Conservation (phyloP, 2,888 invertebrate species). For the Ectemnius continuus region DNA sequence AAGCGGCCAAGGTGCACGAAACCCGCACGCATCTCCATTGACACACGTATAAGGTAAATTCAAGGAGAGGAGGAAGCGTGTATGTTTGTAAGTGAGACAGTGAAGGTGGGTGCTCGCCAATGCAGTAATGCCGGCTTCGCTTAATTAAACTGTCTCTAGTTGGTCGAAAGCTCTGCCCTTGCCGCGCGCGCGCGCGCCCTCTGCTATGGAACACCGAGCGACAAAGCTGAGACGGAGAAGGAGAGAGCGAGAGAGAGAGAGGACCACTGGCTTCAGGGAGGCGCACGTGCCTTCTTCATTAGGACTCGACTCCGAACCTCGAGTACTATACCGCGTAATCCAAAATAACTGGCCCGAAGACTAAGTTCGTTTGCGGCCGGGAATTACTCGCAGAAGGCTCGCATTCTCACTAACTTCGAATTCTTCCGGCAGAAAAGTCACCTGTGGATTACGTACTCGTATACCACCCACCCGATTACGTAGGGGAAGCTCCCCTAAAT, state of each 20-base stretch:
- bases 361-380: constrained; percentile 60
- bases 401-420: too few species aligned
- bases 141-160: constrained; percentile 73
- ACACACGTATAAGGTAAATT: too few species aligned
- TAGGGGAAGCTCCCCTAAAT: too few species aligned
- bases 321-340: constrained; percentile 57
- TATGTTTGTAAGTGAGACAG: too few species aligned
- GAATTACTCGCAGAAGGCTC: constrained; percentile 50
- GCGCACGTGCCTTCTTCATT: constrained; percentile 73
- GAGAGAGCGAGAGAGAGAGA: constrained; percentile 7
- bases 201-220: constrained; percentile 28
- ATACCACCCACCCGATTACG: too few species aligned
- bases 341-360: constrained; percentile 62
- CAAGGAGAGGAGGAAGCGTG: too few species aligned
- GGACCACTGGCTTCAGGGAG: constrained; percentile 26
- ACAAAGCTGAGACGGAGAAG: constrained; percentile 43
- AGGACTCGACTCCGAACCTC: constrained; percentile 54
- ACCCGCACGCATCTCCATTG: constrained; percentile 13
- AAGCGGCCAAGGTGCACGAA: constrained; percentile 36
- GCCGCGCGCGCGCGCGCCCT: constrained; percentile 26
- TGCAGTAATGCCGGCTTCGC: constrained; percentile 66
- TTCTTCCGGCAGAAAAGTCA: too few species aligned
- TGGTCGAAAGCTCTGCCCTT: constrained; percentile 63
- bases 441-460: too few species aligned
- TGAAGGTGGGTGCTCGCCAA: constrained; percentile 42